Evolutionary conservation across 2,113 vertebrate species (phyloP).

Genomic region (Daubentonia madagascariensis): DNA sequence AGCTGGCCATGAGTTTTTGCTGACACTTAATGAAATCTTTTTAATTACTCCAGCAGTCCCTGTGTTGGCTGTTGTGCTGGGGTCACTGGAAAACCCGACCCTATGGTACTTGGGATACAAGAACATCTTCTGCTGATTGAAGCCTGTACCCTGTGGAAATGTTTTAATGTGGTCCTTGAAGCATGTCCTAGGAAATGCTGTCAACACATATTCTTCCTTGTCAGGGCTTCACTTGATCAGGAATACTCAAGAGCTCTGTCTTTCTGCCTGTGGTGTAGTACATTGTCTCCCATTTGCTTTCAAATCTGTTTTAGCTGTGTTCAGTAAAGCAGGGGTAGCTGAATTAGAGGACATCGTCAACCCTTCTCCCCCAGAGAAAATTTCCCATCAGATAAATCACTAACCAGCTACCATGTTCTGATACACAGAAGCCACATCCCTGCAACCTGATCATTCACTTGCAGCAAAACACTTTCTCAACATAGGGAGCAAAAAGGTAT

Average conservation of each 20-base stretch:
- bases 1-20: conserved; percentile 73
- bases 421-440: background rate
- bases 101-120: conserved; percentile 65
- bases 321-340: conserved; percentile 26
- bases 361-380: background rate
- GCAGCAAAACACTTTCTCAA: background rate
- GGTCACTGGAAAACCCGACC: conserved; percentile 75
- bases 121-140: conserved; percentile 82
- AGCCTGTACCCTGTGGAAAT: conserved; percentile 72
- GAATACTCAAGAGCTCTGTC: conserved; percentile 51
- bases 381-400: conserved; percentile 53
- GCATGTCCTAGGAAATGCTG: conserved; percentile 69
- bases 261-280: background rate
- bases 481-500: background rate
- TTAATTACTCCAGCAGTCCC: conserved; percentile 81
- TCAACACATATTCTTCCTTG: conserved; percentile 66
- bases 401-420: conserved; percentile 14
- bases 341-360: conserved; percentile 27
- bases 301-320: conserved; percentile 25
- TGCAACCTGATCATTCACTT: background rate
- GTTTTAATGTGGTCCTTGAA: conserved; percentile 79
- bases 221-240: conserved; percentile 49
- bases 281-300: conserved; percentile 44
- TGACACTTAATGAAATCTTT: conserved; percentile 80
- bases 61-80: conserved; percentile 57